These are phyloP conservation scores for Aptenodytes forsteri DNA, from an alignment of 2,113 vertebrate species.

Conservation along the genomic window DNA sequence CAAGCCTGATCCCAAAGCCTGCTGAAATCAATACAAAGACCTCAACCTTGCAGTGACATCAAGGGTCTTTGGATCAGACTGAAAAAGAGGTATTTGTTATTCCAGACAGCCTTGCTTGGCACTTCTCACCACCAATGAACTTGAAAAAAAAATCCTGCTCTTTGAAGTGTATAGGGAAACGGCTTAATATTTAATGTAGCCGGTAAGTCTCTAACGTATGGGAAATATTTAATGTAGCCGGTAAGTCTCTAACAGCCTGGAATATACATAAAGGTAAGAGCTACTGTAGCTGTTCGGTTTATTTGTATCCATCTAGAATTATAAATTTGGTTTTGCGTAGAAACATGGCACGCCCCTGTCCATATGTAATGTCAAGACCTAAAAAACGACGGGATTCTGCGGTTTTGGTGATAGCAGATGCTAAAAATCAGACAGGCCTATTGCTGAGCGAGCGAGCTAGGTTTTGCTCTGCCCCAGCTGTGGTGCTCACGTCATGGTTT, in stretches of 20 bases:
- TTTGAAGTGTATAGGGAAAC: not conserved
- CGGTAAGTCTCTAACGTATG: too few species aligned
- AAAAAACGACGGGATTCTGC: fast-evolving
- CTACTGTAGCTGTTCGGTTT: not conserved
- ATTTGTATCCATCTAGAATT: not conserved
- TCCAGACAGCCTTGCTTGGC: not conserved
- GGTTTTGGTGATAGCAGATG: not conserved
- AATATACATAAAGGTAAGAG: not conserved
- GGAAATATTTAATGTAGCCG: not conserved
- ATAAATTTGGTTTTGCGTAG: not conserved
- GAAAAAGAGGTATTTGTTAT: not conserved
- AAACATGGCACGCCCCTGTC: not conserved
- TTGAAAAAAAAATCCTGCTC: not conserved
- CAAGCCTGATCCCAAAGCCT: not conserved
- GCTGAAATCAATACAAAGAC: not conserved
- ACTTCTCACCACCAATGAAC: not conserved
- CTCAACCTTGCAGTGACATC: not conserved
- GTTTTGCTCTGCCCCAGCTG: not conserved
- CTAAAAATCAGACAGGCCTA: not conserved
- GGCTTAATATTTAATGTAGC: not conserved
- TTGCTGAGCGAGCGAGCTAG: fast-evolving
- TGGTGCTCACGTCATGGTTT: not conserved
- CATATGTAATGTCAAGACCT: fast-evolving
- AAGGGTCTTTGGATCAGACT: not conserved
- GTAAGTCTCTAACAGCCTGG: not conserved